Evolutionary conservation across 1,140 invertebrate genomes (phyloP).

Genomic region (Drosophila carrolli): DNA sequence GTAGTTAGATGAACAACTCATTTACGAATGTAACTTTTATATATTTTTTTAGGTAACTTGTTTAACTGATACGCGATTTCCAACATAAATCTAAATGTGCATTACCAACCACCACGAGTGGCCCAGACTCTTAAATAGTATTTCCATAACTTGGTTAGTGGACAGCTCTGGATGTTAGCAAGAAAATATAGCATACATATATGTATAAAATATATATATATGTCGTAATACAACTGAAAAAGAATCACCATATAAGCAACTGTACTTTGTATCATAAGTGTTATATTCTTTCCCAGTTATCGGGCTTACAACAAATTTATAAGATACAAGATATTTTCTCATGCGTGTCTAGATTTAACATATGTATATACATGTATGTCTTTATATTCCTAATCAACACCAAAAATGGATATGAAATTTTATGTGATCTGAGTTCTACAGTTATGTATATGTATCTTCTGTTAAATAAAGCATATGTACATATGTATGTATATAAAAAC

Average conservation of each 20-base stretch:
- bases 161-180: constrained; percentile 12
- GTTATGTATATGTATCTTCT: constrained; percentile 12
- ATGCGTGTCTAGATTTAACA: constrained; percentile 25
- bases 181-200: constrained; percentile 6
- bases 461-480: constrained; percentile 5
- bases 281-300: constrained; percentile 3
- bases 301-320: constrained; percentile 1
- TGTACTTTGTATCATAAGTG: constrained; percentile 6
- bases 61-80: constrained; percentile 72
- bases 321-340: constrained; percentile 22
- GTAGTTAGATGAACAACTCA: constrained; percentile 60
- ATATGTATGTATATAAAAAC: constrained; percentile 12
- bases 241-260: constrained; percentile 6
- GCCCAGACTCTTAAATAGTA: constrained; percentile 27
- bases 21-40: constrained; percentile 61
- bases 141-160: constrained; percentile 9
- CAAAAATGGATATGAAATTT: constrained; percentile 27
- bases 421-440: constrained; percentile 32
- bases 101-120: constrained; percentile 25
- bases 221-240: constrained; percentile 11
- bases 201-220: constrained; percentile 13
- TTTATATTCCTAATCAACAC: constrained; percentile 10
- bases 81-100: constrained; percentile 60
- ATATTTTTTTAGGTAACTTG: constrained; percentile 69
- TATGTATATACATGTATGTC: constrained; percentile 10